Conservation (phyloP, 2,888 invertebrate species). For the Scaptomyza flava region DNA sequence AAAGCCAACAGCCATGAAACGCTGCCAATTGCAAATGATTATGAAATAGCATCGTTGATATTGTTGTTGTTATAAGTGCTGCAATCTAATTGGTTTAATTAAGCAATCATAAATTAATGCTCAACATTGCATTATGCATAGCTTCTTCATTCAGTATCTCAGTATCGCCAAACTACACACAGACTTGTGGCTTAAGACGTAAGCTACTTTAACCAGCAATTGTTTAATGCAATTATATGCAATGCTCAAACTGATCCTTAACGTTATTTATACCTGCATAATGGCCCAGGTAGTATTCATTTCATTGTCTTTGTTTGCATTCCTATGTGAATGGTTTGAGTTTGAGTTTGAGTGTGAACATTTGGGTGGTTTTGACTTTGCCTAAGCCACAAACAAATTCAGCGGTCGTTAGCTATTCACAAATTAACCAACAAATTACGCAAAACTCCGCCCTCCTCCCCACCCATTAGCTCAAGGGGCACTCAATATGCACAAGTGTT, state of each 20-base stretch:
- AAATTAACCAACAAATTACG: constrained; percentile 64
- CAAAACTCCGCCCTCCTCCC: constrained; percentile 18
- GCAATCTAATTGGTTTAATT: constrained; percentile 74
- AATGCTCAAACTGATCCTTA: constrained; percentile 20
- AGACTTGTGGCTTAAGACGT: constrained; percentile 35
- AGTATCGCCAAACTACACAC: neutral
- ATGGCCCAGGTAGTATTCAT: no score
- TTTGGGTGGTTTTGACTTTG: constrained; percentile 16
- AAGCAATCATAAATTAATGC: constrained; percentile 76
- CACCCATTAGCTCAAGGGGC: constrained; percentile 1
- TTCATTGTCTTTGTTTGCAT: no score
- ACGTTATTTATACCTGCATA: neutral
- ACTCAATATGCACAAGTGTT: constrained; percentile 1
- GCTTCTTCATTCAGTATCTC: constrained; percentile 18
- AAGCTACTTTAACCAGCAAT: constrained; percentile 58
- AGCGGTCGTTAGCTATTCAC: constrained; percentile 53
- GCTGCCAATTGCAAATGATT: constrained; percentile 47
- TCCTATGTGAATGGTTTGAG: neutral
- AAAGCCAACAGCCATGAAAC: constrained; percentile 39
- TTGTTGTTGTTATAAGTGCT: neutral
- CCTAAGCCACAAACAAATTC: constrained; percentile 47
- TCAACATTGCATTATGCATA: constrained; percentile 35
- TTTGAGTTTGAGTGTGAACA: neutral
- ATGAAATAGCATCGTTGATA: constrained; percentile 20
- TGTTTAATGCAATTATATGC: constrained; percentile 63